Conservation (phyloP, 2,888 invertebrate species). For the Pammene aurita region DNA sequence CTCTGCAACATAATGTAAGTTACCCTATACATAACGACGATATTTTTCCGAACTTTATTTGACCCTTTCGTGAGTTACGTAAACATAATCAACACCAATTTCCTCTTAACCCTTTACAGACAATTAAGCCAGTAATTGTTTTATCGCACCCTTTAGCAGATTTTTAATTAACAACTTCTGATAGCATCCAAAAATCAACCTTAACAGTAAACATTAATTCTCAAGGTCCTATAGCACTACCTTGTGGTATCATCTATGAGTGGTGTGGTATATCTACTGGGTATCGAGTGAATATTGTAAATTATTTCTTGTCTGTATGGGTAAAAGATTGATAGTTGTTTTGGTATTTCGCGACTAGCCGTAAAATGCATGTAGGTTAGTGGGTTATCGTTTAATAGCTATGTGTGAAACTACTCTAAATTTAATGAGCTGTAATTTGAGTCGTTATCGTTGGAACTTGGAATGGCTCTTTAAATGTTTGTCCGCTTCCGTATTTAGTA, state of each 20-base stretch:
- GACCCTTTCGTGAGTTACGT: not conserved
- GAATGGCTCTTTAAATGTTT: constrained; percentile 10
- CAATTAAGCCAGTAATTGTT: constrained; percentile 31
- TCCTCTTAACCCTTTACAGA: constrained; percentile 21
- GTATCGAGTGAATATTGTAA: not conserved
- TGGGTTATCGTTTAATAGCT: constrained; percentile 26
- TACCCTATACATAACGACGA: not conserved
- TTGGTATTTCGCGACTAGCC: not conserved
- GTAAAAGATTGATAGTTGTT: not conserved
- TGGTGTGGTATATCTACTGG: not conserved
- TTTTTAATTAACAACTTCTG: constrained; percentile 27
- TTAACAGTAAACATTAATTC: not conserved
- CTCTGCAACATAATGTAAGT: not conserved
- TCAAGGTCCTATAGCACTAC: not conserved
- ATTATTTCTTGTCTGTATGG: constrained; percentile 4
- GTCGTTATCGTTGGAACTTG: constrained; percentile 4
- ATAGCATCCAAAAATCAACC: constrained; percentile 8
- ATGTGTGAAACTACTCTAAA: constrained; percentile 26
- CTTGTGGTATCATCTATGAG: not conserved
- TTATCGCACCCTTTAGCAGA: constrained; percentile 33
- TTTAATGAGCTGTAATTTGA: constrained; percentile 26
- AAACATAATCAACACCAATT: constrained; percentile 30
- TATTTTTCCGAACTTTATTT: not conserved
- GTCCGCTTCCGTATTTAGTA: constrained; percentile 4
- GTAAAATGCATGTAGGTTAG: constrained; percentile 27